These are phyloP conservation scores for Manis crassicaudata DNA, from an alignment of 2,797 vertebrate genomes.

Conservation along the genomic window DNA sequence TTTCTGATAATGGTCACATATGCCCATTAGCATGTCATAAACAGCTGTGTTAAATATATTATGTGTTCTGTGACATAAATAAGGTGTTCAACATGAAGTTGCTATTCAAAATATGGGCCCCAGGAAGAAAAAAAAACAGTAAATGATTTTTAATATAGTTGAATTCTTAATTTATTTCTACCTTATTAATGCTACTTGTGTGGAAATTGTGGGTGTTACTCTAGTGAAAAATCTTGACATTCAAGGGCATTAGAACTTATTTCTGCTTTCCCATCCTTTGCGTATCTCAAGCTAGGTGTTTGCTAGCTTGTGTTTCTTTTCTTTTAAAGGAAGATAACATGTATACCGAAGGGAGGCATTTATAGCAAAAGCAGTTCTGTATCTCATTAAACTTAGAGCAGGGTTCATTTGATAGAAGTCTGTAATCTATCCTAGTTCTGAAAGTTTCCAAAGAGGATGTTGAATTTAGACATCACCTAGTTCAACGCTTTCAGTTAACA, in stretches of 20 bases:
- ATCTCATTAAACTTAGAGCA: not conserved
- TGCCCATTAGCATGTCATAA: constrained; percentile 75
- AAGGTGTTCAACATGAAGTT: constrained; percentile 29
- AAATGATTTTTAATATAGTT: constrained; percentile 25
- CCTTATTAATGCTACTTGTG: not conserved
- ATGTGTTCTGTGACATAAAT: constrained; percentile 63
- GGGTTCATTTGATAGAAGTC: not conserved
- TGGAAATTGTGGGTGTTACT: not conserved
- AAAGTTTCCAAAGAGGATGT: not conserved
- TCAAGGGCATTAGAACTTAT: constrained; percentile 10
- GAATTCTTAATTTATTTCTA: not conserved
- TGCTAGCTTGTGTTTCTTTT: not conserved
- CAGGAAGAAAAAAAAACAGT: constrained; percentile 60
- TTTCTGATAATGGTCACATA: constrained; percentile 73
- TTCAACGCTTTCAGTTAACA: not conserved
- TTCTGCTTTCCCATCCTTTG: not conserved
- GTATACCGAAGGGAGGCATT: not conserved
- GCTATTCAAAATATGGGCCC: constrained; percentile 53
- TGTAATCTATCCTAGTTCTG: not conserved
- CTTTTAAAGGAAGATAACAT: not conserved
- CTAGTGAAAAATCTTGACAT: constrained; percentile 1
- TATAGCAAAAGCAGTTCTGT: not conserved
- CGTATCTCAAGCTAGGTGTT: not conserved
- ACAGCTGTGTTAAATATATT: constrained; percentile 60
- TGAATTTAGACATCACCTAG: not conserved